Evolutionary conservation across 92 coral and sea anemone species (phyloP).

Genomic region (Palythoa heliodiscus): DNA sequence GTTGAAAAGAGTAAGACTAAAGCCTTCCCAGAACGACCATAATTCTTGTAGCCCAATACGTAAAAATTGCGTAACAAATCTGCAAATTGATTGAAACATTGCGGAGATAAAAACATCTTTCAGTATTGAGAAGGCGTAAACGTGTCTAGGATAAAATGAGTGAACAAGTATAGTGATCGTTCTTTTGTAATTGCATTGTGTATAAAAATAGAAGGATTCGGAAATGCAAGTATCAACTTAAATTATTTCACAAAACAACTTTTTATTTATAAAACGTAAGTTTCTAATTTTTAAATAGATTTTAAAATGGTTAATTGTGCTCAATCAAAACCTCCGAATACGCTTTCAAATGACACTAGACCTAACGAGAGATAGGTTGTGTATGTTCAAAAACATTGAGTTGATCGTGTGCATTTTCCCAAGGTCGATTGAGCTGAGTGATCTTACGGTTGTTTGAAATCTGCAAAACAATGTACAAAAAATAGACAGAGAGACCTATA

Average conservation of each 20-base stretch:
- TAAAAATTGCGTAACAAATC: not conserved
- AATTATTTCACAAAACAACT: not conserved
- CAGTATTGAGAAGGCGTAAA: not conserved
- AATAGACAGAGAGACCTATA: conserved; percentile 15
- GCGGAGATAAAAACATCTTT: not conserved
- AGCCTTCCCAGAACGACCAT: not conserved
- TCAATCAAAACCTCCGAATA: not conserved
- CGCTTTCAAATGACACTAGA: not conserved
- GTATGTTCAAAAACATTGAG: not conserved
- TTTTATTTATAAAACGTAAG: not conserved
- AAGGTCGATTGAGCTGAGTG: not conserved
- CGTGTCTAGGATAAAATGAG: not conserved
- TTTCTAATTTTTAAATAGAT: not conserved
- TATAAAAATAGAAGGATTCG: conserved; percentile 7
- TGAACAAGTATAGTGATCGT: not conserved
- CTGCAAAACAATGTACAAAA: conserved; percentile 12
- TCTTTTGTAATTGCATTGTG: not conserved
- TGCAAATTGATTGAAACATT: not conserved
- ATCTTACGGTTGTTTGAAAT: conserved; percentile 2
- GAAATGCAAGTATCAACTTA: not conserved
- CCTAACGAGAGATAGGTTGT: not conserved
- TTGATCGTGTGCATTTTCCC: not conserved
- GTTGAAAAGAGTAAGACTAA: not conserved
- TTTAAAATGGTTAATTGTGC: not conserved
- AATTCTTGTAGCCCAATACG: not conserved